Evolutionary conservation across 2,888 invertebrate genomes (phyloP).

Genomic region (Malacosoma neustria): DNA sequence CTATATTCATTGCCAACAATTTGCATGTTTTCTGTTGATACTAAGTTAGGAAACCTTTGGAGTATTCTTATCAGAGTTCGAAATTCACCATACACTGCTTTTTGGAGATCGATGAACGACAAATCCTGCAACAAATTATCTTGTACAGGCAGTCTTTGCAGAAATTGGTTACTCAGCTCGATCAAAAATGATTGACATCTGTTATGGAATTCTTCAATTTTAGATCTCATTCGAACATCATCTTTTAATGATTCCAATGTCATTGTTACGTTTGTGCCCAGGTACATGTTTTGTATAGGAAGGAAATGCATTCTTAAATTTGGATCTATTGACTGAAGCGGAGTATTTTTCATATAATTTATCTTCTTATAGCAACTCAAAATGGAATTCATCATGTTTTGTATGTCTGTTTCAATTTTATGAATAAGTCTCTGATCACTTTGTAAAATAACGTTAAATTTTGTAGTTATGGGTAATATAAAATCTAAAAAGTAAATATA

Average conservation of each 20-base stretch:
- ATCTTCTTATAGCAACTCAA: constrained; percentile 7
- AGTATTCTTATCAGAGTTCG: constrained; percentile 6
- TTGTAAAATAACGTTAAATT: constrained; percentile 8
- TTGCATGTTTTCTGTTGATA: constrained; percentile 6
- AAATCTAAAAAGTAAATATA: constrained; percentile 9
- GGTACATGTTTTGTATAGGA: constrained; percentile 3
- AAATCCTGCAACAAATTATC: constrained; percentile 4
- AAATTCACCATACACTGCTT: constrained; percentile 6
- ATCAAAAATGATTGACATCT: constrained; percentile 5
- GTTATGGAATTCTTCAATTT: constrained; percentile 3
- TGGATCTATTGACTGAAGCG: constrained; percentile 3
- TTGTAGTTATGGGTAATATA: constrained; percentile 6
- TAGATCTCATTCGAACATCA: constrained; percentile 4
- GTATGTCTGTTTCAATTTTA: constrained; percentile 3
- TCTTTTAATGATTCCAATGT: no score
- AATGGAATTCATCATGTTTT: constrained; percentile 1
- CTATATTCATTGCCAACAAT: constrained; percentile 4
- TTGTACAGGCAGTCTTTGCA: no score
- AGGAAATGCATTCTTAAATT: constrained; percentile 4
- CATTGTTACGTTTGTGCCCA: no score
- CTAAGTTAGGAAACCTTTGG: constrained; percentile 6
- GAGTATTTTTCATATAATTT: constrained; percentile 4
- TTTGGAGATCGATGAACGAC: constrained; percentile 6
- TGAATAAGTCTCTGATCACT: constrained; percentile 2
- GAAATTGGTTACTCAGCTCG: constrained; percentile 4